Evolutionary conservation across 1,140 invertebrate species (phyloP).

Genomic region (Gryon sp.): DNA sequence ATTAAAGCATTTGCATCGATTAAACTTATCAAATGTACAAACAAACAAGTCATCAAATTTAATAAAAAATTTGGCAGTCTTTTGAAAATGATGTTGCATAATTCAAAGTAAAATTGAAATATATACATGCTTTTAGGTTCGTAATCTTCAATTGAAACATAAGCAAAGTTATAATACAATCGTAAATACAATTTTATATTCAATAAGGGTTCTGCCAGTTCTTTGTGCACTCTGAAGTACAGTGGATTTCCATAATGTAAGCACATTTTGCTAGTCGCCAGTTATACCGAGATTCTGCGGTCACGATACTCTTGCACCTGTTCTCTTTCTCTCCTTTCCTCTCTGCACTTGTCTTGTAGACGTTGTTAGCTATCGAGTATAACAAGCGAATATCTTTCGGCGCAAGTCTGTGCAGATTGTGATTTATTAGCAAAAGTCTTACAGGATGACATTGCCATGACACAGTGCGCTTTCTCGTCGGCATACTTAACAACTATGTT

Average conservation of each 20-base stretch:
- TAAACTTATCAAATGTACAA: conserved; percentile 18
- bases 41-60: conserved; percentile 3
- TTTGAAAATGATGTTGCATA: too few species aligned
- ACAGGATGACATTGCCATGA: conserved; percentile 23
- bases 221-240: conserved; percentile 50
- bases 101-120: too few species aligned
- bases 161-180: conserved; percentile 47
- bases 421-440: conserved; percentile 55
- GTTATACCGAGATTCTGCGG: conserved; percentile 58
- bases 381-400: conserved; percentile 59
- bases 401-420: conserved; percentile 45
- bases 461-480: conserved; percentile 1
- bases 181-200: conserved; percentile 63
- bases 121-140: too few species aligned
- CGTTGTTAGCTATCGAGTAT: conserved; percentile 51
- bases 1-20: conserved; percentile 2
- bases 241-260: conserved; percentile 62
- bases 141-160: conserved; percentile 38
- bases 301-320: conserved; percentile 56
- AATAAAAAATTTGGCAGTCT: too few species aligned
- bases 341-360: neutral
- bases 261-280: conserved; percentile 47
- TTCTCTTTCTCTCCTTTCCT: conserved; percentile 14
- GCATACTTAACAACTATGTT: conserved; percentile 39
- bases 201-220: conserved; percentile 39